phyloP scores from a whole-genome alignment of 2,888 invertebrate species.

The Acanthoscelides obtectus region DNA sequence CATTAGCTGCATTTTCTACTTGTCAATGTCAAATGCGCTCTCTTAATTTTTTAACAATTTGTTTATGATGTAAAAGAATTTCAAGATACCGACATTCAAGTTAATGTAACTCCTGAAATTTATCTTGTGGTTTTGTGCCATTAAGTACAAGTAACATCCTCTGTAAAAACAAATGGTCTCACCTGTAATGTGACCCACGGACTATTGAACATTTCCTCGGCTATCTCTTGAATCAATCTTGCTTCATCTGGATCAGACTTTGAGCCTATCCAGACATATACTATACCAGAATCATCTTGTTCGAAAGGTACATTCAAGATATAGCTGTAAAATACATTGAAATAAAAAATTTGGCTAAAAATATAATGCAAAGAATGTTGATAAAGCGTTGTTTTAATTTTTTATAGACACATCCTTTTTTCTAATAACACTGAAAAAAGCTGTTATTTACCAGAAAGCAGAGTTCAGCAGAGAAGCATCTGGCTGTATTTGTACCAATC shows the following conservation, averaged over 20 bases:
- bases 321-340: constrained; percentile 57
- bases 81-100: too few relatives aligned
- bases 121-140: too few relatives aligned
- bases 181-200: constrained; percentile 75
- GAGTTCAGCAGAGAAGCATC: constrained; percentile 86
- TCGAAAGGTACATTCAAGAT: constrained; percentile 91
- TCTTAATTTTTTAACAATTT: too few relatives aligned
- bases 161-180: neutral
- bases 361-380: too few relatives aligned
- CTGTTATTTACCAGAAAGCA: constrained; percentile 76
- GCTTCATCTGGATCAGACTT: constrained; percentile 82
- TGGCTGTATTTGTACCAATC: constrained; percentile 85
- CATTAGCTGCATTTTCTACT: too few relatives aligned
- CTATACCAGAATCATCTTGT: constrained; percentile 79
- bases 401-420: too few relatives aligned
- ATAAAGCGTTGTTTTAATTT: too few relatives aligned
- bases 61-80: too few relatives aligned
- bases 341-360: too few relatives aligned
- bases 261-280: constrained; percentile 93
- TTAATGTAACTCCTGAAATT: too few relatives aligned
- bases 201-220: constrained; percentile 86
- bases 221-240: constrained; percentile 82
- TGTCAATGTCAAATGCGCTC: too few relatives aligned
- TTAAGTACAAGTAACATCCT: too few relatives aligned
- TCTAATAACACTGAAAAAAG: neutral